Conservation (phyloP, 1,140 invertebrate species). For the Stegodyphus mimosarum region DNA sequence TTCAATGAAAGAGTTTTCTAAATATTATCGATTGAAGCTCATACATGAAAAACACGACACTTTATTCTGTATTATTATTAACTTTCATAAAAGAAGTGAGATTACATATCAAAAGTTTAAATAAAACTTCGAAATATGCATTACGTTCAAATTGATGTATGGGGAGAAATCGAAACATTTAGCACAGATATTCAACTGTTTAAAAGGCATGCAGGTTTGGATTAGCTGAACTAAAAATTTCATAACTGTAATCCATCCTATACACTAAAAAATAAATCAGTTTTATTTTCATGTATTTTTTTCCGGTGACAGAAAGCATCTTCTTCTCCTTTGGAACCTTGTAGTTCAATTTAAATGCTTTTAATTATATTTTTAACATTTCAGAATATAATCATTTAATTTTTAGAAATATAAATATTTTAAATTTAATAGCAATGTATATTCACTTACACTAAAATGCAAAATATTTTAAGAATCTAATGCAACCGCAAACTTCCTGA, state of each 20-base stretch:
- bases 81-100: background rate
- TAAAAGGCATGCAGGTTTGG: background rate
- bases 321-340: no score
- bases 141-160: background rate
- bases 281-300: no score
- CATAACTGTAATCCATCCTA: background rate
- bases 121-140: background rate
- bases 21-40: slow-evolving; percentile 24
- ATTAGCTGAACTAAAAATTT: background rate
- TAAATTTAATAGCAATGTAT: no score
- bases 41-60: slow-evolving; percentile 25
- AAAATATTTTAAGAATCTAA: slow-evolving; percentile 16
- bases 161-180: background rate
- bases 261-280: background rate
- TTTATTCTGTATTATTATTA: slow-evolving; percentile 1
- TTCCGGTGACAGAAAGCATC: no score
- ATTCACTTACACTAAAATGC: background rate
- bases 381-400: no score
- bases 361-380: no score
- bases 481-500: background rate
- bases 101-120: background rate
- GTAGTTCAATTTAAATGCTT: background rate
- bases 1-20: slow-evolving; percentile 16
- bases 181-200: background rate
- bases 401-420: no score